These are phyloP conservation scores for Heloderma charlesbogerti DNA, from an alignment of 2,113 vertebrate species.

Conservation along the genomic window DNA sequence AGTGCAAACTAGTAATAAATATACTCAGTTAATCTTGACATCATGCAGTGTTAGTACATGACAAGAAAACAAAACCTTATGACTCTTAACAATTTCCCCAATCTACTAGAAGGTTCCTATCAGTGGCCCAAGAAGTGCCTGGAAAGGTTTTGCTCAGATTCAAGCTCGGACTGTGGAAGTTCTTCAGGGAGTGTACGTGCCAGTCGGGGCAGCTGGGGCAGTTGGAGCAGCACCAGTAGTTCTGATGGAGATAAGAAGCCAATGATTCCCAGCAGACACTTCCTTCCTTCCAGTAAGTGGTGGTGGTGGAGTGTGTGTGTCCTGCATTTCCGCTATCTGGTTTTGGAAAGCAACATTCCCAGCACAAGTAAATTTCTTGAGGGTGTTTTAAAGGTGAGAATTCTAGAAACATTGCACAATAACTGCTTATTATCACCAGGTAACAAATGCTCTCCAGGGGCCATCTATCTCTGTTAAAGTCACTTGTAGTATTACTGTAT, in stretches of 20 bases:
- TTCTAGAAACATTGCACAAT: not conserved
- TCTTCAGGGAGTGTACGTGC: conserved; percentile 91
- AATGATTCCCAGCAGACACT: conserved; percentile 71
- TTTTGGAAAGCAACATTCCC: not conserved
- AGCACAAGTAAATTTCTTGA: not conserved
- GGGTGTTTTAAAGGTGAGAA: not conserved
- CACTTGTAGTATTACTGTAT: not conserved
- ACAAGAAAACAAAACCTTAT: too few relatives aligned
- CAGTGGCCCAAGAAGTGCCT: conserved; percentile 78
- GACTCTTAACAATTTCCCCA: not conserved
- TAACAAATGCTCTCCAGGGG: not conserved
- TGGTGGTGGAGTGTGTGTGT: not conserved
- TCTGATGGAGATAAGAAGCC: conserved; percentile 92
- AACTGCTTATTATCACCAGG: not conserved
- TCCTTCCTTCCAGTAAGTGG: conserved; percentile 84
- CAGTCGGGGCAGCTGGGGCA: conserved; percentile 96
- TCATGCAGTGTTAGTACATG: not conserved
- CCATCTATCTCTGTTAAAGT: not conserved
- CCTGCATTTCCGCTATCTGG: conserved; percentile 10
- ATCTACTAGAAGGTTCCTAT: conserved; percentile 69
- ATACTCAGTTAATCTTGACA: not conserved
- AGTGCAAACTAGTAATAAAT: not conserved
- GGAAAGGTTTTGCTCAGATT: conserved; percentile 90
- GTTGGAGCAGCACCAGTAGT: conserved; percentile 97
- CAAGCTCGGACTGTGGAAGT: conserved; percentile 94